A percentile compares a stretch with the other conserved stretches of the same genome.
Conservation (phyloP, 2,797 vertebrate species). For the Coendou prehensilis region DNA sequence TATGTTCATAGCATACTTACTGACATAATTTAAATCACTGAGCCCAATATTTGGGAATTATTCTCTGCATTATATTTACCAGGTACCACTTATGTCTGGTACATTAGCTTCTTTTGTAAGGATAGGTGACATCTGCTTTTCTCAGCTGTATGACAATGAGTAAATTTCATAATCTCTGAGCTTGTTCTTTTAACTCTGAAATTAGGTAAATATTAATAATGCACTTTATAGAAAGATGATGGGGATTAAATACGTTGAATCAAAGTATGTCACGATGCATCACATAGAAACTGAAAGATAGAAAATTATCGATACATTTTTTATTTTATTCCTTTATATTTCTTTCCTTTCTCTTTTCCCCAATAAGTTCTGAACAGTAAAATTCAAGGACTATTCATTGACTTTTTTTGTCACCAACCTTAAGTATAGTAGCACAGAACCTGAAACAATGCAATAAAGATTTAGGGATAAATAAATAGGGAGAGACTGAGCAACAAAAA, state of each 20-base stretch:
- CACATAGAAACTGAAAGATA: too few species aligned
- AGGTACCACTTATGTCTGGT: not conserved
- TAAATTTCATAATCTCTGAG: not conserved
- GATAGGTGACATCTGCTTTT: not conserved
- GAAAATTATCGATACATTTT: too few species aligned
- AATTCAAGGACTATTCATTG: too few species aligned
- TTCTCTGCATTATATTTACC: not conserved
- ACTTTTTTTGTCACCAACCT: too few species aligned
- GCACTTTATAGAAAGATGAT: not conserved
- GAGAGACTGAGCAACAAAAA: too few species aligned
- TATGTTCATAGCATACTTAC: not conserved
- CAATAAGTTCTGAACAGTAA: too few species aligned
- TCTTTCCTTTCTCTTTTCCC: too few species aligned
- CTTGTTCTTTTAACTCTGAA: not conserved
- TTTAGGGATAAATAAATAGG: too few species aligned
- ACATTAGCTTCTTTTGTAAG: not conserved
- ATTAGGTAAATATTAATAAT: not conserved
- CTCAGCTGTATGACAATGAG: not conserved
- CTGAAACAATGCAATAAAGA: too few species aligned
- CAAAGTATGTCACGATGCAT: too few species aligned
- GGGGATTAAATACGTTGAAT: not conserved
- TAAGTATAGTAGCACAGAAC: too few species aligned
- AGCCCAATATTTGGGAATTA: not conserved
- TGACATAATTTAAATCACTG: not conserved
- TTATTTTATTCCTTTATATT: too few species aligned